These are phyloP conservation scores for Xestia c-nigrum DNA, from an alignment of 2,888 invertebrate species.

Conservation along the genomic window DNA sequence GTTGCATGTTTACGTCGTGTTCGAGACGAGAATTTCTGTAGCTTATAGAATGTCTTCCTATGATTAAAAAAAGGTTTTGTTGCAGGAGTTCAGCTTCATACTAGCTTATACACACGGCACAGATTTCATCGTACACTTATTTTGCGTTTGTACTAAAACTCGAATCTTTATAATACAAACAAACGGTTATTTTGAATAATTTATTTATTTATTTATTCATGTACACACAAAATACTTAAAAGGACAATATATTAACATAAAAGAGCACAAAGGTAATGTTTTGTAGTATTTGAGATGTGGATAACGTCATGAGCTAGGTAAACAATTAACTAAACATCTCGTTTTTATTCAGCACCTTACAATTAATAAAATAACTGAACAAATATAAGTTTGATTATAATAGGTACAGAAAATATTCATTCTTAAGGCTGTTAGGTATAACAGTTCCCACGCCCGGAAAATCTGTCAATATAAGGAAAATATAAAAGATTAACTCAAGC, in stretches of 20 bases:
- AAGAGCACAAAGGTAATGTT: no score
- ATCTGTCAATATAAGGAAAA: background rate
- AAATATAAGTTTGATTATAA: background rate
- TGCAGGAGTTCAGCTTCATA: background rate
- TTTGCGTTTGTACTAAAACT: background rate
- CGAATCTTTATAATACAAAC: background rate
- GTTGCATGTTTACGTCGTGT: conserved; percentile 24
- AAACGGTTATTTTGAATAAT: background rate
- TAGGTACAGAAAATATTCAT: background rate
- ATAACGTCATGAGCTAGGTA: background rate
- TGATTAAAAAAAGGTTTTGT: background rate
- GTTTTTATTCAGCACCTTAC: background rate
- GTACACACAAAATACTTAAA: no score
- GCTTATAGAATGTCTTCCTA: background rate
- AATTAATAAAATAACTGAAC: background rate
- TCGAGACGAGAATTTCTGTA: conserved; percentile 11
- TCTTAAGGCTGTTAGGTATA: background rate
- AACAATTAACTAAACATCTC: background rate
- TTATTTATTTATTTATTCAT: no score
- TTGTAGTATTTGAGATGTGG: background rate
- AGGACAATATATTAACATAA: no score
- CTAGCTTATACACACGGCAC: background rate
- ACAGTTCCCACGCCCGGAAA: background rate
- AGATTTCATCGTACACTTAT: background rate
- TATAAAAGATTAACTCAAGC: conserved; percentile 11